Evolutionary conservation across 2,113 vertebrate species (phyloP), one percentile per base, ranked within the genome.

Genomic region (Atractosteus spatula): DNA sequence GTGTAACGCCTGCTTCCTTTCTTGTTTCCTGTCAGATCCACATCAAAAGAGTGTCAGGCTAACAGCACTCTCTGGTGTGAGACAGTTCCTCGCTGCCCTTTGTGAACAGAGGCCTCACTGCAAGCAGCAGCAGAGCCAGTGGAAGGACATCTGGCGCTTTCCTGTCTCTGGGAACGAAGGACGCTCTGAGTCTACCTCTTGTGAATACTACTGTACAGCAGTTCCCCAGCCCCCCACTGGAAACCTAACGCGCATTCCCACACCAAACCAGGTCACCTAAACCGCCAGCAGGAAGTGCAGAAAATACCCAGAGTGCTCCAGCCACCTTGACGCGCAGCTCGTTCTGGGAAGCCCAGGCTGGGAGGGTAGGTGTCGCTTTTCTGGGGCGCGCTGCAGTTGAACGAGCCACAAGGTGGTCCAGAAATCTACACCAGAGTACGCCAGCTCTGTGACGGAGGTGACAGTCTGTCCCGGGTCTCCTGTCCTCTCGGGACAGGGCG

Each of bases 1-100:
- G 29, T 29, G 5, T 71, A 43, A 74, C 55, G 67, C 69, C 42
- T n/a, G 29, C 74, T 43, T 76, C 69, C 81, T 77, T 73, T 77
- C 63, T 70, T 89, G 84, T 84, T 86, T 75, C 81, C 13, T 89
- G 91, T 82, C 89, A 99, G 97, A 96, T 99, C 81, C 97, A 99
- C 83, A 96, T 99, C 88, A 99, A 99, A 91, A 96, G 94, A 86
- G 77, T 92, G 79, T 86, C 95, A 83, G 94, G 92, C 75, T 96
- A 93, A 96, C 62, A 67, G 47, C 14, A 55, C 51, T 73, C 54
- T 59, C 57, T 76, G 66, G 73, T 70, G 12, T 65, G 14, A 72
- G 71, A 65, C 8, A 3, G 17, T 65, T 47, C n/a, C n/a, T 8
- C 16, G 4, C 17, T 13, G 57, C 7, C 29, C 8, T 3, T 5